Evolutionary conservation across 1,140 invertebrate genomes (phyloP), one percentile per base, ranked within the genome.

Genomic region (Leptestheria dahalacensis): DNA sequence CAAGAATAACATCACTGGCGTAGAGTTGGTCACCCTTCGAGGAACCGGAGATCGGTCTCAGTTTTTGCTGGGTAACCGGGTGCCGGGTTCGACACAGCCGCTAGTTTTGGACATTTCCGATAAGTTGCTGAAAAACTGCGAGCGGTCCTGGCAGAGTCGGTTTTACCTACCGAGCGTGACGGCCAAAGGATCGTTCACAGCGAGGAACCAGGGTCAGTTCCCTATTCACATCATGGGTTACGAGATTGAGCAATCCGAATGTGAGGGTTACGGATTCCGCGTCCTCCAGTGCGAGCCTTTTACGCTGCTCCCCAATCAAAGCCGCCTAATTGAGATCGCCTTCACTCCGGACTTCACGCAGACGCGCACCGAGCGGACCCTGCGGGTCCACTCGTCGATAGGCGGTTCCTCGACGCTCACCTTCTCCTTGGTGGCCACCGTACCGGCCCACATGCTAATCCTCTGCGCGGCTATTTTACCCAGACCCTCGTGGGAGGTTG

Each of bases 271-370:
- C 69, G 91, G 91, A 10, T 96, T 91, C 68, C 80, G 79, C 68
- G 79, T 93, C 20, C 72, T 91, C 21, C 85, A 93, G 66, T 96
- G 93, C 72, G 75, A 78, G 24, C 79, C 85, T 10, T 92, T 95
- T 69, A 74, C 80, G 47, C 74, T 97, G 41, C 72, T 74, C 57
- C 87, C 91, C 15, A 94, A 95, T 72, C 79, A 79, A 10, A 86
- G 83, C n/a, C 79, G 78, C 65, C 85, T 85, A 69, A 82, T 97
- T 26, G 88, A 95, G 66, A 87, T 97, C 64, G 84, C 86, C 57
- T 96, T 93, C 71, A 88, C 88, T 1, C 86, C 93, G 6, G 94
- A 97, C 75, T 95, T 93, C 68, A 91, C 92, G 2, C 75, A 93
- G 60, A 81, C 88, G 0, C 78, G 83, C 60, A 79, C 92, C 24